Evolutionary conservation across 2,888 invertebrate species (phyloP), one percentile per base, ranked within the genome.

Genomic region (Molorchus minor): DNA sequence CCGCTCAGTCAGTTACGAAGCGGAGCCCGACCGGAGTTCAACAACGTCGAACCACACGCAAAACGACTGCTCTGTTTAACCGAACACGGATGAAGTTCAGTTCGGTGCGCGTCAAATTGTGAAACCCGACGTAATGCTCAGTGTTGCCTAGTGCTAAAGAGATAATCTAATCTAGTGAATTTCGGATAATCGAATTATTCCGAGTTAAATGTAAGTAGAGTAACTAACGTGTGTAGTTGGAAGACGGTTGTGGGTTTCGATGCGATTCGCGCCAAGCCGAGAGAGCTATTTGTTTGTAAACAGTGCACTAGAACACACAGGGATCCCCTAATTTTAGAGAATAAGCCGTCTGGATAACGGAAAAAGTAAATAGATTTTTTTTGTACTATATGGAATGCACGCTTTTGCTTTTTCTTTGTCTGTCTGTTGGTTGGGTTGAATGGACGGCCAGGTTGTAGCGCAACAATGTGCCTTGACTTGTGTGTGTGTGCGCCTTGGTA

Each of bases 361-460:
- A 59, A 61, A 61, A 64, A 64, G 64, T 64, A 64, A 61, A 56
- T 64, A 64, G 16, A 47, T 57, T 58, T 64, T 44, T 43, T 61
- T 44, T 43, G 21, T 41, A 52, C 41, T 51, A 10, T 33, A 7
- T 29, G 35, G 17, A 17, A 36, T 53, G 47, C 45, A 43, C 49
- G 54, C 57, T 57, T 54, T 54, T 41, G 58, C 44, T 53, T 58
- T 53, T 58, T 33, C 53, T 52, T 58, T 58, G 52, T 53, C 46
- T 45, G 35, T n/a, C n/a, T n/a, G n/a, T n/a, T n/a, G n/a, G n/a
- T n/a, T 44, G 45, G 33, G 40, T 15, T 19, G 19, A 41, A 43
- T 12, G 12, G 19, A 13, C 44, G 21, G n/a, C 44, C n/a, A 21
- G 13, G 44, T n/a, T 3, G 33, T 12, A 3, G 33, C 12, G 5